Evolutionary conservation across 2,797 vertebrate species (phyloP).

Genomic region (Agapornis canus): DNA sequence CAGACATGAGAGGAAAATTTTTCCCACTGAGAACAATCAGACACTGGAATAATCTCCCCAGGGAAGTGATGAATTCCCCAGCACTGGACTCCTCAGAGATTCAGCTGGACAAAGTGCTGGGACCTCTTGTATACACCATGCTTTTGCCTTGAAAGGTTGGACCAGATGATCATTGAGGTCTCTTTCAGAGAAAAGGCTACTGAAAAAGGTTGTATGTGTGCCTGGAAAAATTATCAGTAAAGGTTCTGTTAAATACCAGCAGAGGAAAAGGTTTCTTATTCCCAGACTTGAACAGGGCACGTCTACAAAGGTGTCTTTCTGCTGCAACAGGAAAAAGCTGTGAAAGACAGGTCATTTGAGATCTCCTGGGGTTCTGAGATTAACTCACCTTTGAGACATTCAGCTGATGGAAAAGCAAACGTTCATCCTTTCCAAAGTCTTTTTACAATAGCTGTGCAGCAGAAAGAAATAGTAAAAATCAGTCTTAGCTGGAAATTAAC

Average conservation of each 20-base stretch:
- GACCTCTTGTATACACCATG: background rate
- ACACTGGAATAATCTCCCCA: background rate
- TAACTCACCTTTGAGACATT: background rate
- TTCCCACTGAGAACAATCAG: background rate
- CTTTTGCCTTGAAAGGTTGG: background rate
- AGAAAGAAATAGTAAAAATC: background rate
- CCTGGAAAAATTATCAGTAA: background rate
- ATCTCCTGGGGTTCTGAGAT: background rate
- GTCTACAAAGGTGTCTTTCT: background rate
- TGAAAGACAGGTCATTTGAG: background rate
- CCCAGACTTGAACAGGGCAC: background rate
- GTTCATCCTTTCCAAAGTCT: background rate
- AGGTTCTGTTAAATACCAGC: background rate
- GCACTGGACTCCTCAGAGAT: background rate
- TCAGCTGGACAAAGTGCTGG: background rate
- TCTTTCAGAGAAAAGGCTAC: background rate
- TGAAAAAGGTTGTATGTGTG: rapidly evolving
- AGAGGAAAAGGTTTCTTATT: background rate
- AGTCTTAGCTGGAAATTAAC: constrained; percentile 1
- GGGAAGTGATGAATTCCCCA: background rate
- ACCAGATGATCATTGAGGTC: background rate
- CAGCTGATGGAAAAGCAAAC: background rate
- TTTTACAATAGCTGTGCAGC: background rate
- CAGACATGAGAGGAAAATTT: background rate
- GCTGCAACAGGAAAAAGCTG: background rate